phyloP scores from a whole-genome alignment of 2,888 invertebrate species.

The Lamellibrachia columna region DNA sequence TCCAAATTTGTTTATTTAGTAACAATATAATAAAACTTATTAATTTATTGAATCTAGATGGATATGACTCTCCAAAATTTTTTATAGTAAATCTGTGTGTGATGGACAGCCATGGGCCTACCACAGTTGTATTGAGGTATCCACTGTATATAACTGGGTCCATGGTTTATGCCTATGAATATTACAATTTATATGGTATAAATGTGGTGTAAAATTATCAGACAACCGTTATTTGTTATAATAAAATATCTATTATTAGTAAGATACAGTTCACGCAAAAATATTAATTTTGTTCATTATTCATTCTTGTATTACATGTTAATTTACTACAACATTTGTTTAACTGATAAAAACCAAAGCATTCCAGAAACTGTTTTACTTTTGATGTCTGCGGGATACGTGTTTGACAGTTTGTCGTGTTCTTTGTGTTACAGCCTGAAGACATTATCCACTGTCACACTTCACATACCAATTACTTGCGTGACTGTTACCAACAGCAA shows the following conservation, averaged over 20 bases:
- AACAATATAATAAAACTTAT: too few species aligned
- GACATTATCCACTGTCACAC: slow-evolving; percentile 51
- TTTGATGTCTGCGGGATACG: neutral
- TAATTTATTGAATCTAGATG: too few species aligned
- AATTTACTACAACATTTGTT: neutral
- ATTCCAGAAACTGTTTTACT: neutral
- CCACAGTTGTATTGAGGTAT: neutral
- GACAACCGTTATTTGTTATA: neutral
- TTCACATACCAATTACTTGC: slow-evolving; percentile 59
- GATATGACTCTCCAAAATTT: too few species aligned
- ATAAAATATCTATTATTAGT: neutral
- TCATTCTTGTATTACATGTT: neutral
- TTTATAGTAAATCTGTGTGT: too few species aligned
- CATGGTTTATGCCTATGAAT: neutral
- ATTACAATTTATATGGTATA: neutral
- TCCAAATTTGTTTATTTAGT: too few species aligned
- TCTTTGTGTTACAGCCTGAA: slow-evolving; percentile 49
- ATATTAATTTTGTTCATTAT: neutral
- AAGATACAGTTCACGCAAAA: neutral
- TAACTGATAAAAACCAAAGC: neutral
- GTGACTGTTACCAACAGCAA: slow-evolving; percentile 57
- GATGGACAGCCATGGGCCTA: too few species aligned
- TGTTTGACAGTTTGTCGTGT: neutral
- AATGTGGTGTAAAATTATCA: neutral
- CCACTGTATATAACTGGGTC: neutral